Evolutionary conservation across 2,113 vertebrate genomes (phyloP).

Genomic region (Poecilia latipinna): DNA sequence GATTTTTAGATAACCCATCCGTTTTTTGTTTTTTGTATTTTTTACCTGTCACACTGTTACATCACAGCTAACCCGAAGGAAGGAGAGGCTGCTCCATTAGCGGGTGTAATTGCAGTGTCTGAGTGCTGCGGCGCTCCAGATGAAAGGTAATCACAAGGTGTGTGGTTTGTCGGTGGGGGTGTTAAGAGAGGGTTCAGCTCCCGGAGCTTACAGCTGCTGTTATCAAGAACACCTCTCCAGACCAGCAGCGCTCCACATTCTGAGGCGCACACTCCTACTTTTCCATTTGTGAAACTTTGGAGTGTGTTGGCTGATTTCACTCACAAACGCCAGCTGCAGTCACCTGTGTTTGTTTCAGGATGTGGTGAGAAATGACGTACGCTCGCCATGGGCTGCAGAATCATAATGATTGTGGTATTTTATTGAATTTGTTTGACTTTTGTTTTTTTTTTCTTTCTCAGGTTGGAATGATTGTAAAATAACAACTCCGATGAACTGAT

Average conservation of each 20-base stretch:
- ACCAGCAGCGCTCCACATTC: constrained; percentile 34
- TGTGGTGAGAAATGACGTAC: not conserved
- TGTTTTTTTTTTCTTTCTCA: too few species aligned
- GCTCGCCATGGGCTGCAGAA: not conserved
- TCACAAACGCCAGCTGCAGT: not conserved
- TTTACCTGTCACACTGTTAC: constrained; percentile 15
- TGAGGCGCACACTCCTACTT: constrained; percentile 5
- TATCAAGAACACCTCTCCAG: constrained; percentile 14
- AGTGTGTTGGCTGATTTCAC: constrained; percentile 2
- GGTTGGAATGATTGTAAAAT: too few species aligned
- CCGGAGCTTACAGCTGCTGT: constrained; percentile 22
- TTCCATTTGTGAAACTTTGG: constrained; percentile 9
- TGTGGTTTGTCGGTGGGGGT: constrained; percentile 46
- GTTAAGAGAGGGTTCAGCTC: constrained; percentile 50
- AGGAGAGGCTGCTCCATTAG: constrained; percentile 53
- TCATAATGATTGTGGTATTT: too few species aligned
- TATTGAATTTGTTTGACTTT: too few species aligned
- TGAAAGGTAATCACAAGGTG: constrained; percentile 66
- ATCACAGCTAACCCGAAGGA: constrained; percentile 18
- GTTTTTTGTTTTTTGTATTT: not conserved
- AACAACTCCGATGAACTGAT: too few species aligned
- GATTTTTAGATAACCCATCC: not conserved
- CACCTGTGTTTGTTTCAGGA: not conserved
- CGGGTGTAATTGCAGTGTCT: constrained; percentile 55
- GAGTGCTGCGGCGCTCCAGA: constrained; percentile 29